Conservation (phyloP, 2,797 vertebrate species). For the Karalla daura region DNA sequence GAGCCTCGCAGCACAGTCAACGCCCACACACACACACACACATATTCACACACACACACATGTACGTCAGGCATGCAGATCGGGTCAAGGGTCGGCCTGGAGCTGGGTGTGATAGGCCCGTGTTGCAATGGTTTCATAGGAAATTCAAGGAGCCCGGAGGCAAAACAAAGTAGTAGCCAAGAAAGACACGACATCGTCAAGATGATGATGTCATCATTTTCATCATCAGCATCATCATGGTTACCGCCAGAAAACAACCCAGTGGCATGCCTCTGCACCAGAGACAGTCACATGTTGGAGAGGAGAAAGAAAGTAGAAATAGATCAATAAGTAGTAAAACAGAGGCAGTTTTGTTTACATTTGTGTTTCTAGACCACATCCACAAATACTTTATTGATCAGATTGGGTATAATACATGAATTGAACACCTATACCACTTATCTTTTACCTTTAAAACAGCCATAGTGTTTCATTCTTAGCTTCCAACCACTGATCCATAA, state of each 20-base stretch:
- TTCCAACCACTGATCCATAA: not conserved
- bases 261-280: slow-evolving; percentile 3
- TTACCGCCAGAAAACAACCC: not conserved
- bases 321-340: too few relatives aligned
- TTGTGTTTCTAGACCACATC: too few relatives aligned
- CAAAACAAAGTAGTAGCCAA: slow-evolving; percentile 11
- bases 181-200: slow-evolving; percentile 21
- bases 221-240: not conserved
- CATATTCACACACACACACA: not conserved
- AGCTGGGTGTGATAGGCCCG: slow-evolving; percentile 24
- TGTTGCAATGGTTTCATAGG: slow-evolving; percentile 21
- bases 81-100: slow-evolving; percentile 16
- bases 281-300: slow-evolving; percentile 3
- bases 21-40: not conserved
- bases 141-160: slow-evolving; percentile 1
- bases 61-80: not conserved
- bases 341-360: too few relatives aligned
- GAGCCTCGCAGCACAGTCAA: not conserved
- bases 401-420: too few relatives aligned
- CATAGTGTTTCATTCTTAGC: too few relatives aligned
- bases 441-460: too few relatives aligned
- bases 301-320: too few relatives aligned
- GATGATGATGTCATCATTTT: not conserved
- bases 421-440: too few relatives aligned
- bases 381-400: too few relatives aligned